Evolutionary conservation across 2,113 vertebrate genomes (phyloP).

Genomic region (Leptobrachium ailaonicum): DNA sequence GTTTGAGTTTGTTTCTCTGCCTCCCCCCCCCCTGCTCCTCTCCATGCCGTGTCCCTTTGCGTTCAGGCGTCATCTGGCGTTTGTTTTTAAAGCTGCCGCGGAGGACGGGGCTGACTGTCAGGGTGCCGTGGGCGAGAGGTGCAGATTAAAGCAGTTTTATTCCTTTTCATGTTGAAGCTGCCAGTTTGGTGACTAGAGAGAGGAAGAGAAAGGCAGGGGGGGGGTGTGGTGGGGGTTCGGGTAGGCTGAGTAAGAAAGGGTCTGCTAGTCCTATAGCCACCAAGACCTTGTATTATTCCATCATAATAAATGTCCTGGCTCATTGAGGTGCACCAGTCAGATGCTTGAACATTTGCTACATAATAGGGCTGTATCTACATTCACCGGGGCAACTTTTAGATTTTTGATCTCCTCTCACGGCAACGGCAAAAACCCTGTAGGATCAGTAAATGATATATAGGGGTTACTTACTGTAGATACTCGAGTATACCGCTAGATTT

Average conservation of each 20-base stretch:
- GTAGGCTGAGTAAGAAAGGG: slow-evolving; percentile 16
- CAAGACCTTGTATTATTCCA: slow-evolving; percentile 10
- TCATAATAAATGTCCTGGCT: not conserved
- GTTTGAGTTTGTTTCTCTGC: slow-evolving; percentile 27
- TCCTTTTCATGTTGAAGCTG: slow-evolving; percentile 88
- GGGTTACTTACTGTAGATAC: too few species aligned
- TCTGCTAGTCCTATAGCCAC: slow-evolving; percentile 29
- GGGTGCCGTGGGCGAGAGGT: slow-evolving; percentile 84
- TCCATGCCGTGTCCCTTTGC: slow-evolving; percentile 29
- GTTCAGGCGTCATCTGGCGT: slow-evolving; percentile 49
- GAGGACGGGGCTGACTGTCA: slow-evolving; percentile 68
- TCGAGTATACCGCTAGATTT: too few species aligned
- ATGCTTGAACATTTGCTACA: too few species aligned
- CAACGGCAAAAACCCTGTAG: too few species aligned
- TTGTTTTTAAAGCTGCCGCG: slow-evolving; percentile 49
- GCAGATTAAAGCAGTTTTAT: slow-evolving; percentile 90
- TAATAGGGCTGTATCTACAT: too few species aligned
- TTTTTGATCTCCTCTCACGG: too few species aligned
- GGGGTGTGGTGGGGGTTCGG: not conserved
- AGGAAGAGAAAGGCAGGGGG: slow-evolving; percentile 59
- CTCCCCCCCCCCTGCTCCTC: slow-evolving; percentile 26
- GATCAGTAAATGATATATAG: too few species aligned
- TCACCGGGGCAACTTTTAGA: too few species aligned
- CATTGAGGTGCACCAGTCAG: not conserved
- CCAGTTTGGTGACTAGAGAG: slow-evolving; percentile 81